Base-by-base conservation (phyloP, 2,113 vertebrate genomes). In the Campylomormyrus numenius region DNA sequence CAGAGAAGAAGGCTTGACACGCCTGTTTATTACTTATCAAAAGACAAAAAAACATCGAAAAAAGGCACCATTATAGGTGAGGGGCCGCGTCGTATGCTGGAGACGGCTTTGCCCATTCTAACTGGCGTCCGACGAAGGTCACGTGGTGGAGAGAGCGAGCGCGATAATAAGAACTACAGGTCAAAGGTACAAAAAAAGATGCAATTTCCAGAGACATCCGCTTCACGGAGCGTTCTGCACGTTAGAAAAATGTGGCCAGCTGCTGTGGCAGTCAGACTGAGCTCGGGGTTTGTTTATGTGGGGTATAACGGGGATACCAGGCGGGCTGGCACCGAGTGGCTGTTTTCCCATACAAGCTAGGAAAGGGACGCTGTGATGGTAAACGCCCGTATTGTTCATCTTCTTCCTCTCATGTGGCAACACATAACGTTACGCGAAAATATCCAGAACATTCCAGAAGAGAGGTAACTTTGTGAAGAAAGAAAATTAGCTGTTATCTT, bases 51-150 rank as follows among this genome's bases (percentile, higher is more conserved):
- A 92, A 91, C 62, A 70, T 70, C 27, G n/a, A 31, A 91, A 94
- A 94, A 94, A 95, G 95, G 95, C 95, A 95, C 95, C 94, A 94
- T 91, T 93, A 91, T 92, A 92, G 93, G 93, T 91, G 93, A 93
- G 91, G 91, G 91, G 50, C 93, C 90, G 90, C 91, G 50, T 89
- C 86, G 90, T 66, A 91, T 89, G 93, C 93, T 88, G 92, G 92
- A 10, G 88, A 50, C 89, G 53, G 46, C 87, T 91, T 92, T 80
- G 93, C 89, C 93, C 92, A 83, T 92, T 93, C 94, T 21, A 89
- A 45, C 74, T 17, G 92, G 93, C 74, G 56, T 88, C 92, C 92
- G 91, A 91, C 90, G 89, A 45, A 88, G 52, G 27, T 88, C 27
- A 39, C 0, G n/a, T 13, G 39, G 80, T 21, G 24, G n/a, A 27